Base-by-base conservation (phyloP, 2,797 vertebrate genomes). In the Xerus rutilus region DNA sequence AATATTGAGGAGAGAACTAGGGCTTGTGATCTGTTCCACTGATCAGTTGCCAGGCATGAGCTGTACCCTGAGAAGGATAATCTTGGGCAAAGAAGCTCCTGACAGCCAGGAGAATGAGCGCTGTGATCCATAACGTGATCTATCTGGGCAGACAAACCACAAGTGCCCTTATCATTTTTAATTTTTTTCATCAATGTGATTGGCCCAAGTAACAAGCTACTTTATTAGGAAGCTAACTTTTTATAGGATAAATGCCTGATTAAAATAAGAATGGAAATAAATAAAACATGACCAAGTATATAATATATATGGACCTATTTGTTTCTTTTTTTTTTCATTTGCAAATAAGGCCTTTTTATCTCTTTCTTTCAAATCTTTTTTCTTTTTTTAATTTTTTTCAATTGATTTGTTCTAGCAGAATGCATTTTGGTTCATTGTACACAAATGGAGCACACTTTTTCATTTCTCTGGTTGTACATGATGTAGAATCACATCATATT, bases 241-340 rank as follows among this genome's bases (percentile, higher is more conserved):
- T 88, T 78, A 52, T 62, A 62, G 28, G 30, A 54, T 82, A 21
- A 81, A 43, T 74, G 1, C 2, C 94, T 94, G 12, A 86, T 59
- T 64, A 54, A 81, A 64, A 45, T 30, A 62, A 4, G 20, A 52
- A 23, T 9, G 81, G 52, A 52, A 59, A 52, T 52, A 43, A 77
- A 25, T 17, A 81, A 92, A 25, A 9, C 3, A 88, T 43, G 5
- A 45, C 72, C 4, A 59, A 78, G 59, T 0, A 3, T 52, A 67
- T 18, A 4, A 43, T 70, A 62, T n/a, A 13, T 28, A 79, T 47
- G 1, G 11, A 84, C 2, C 5, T 86, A 70, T 52, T 57, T 92
- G 23, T 39, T 39, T 39, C 39, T 39, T 39, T 39, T 39, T 39
- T 39, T 39, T 39, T 39, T 39, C 39, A 39, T 39, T 39, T 39